Percentiles rank a stretch among this genome's conserved stretches.
Conservation (phyloP, 2,797 vertebrate species). For the Steatocranus sp. region DNA sequence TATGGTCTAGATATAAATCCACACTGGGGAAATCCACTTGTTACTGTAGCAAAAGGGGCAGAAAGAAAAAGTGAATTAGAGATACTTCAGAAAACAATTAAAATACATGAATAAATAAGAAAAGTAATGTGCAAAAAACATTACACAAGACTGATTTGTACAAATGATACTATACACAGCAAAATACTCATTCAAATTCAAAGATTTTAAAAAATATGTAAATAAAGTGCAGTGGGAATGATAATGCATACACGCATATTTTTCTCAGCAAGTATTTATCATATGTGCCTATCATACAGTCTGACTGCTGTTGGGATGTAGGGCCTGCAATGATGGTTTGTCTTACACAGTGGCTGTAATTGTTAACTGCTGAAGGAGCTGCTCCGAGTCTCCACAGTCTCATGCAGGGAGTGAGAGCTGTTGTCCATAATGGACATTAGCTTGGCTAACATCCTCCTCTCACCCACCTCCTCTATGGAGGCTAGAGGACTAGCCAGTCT, state of each 20-base stretch:
- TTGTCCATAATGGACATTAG: not conserved
- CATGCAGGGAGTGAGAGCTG: not conserved
- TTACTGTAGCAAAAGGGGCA: not conserved
- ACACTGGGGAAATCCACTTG: not conserved
- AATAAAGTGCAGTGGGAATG: not conserved
- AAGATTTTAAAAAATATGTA: not conserved
- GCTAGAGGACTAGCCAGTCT: not conserved
- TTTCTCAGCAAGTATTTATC: not conserved
- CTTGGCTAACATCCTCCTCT: not conserved
- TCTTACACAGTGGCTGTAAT: not conserved
- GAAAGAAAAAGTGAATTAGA: not conserved
- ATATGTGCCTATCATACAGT: not conserved
- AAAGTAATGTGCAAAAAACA: not conserved
- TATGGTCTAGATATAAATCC: not conserved
- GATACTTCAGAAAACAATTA: not conserved
- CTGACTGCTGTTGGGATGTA: not conserved
- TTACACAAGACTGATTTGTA: not conserved
- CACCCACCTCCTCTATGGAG: not conserved
- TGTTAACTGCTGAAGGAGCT: not conserved
- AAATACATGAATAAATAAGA: not conserved
- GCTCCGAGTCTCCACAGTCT: not conserved
- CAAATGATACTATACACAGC: not conserved
- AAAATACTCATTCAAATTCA: not conserved
- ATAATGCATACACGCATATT: not conserved
- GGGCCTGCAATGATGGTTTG: not conserved